Percentiles rank a stretch among this genome's conserved stretches.
Evolutionary conservation across 2,113 vertebrate genomes (phyloP).

Genomic region (Macrotus californicus): DNA sequence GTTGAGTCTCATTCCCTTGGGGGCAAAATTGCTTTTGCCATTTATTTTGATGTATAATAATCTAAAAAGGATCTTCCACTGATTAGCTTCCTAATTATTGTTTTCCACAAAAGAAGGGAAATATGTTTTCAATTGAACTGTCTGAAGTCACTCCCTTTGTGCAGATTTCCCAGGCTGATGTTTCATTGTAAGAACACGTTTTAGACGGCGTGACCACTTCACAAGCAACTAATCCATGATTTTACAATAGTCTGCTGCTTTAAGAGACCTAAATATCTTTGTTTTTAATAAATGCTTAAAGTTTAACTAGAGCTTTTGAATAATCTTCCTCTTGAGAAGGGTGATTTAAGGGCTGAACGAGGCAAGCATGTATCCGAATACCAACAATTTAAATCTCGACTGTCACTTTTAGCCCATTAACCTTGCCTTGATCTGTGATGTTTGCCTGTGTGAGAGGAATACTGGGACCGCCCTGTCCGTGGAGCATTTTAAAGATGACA

Average conservation of each 20-base stretch:
- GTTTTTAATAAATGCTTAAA: constrained; percentile 67
- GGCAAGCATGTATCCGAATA: not conserved
- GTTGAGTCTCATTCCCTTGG: constrained; percentile 40
- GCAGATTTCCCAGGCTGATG: not conserved
- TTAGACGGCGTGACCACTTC: not conserved
- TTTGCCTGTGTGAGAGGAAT: not conserved
- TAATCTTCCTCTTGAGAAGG: constrained; percentile 10
- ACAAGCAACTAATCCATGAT: constrained; percentile 20
- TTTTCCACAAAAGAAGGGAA: constrained; percentile 1
- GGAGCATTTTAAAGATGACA: constrained; percentile 21
- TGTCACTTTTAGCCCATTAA: constrained; percentile 28
- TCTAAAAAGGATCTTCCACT: not conserved
- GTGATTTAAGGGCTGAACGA: constrained; percentile 1
- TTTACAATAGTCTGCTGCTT: constrained; percentile 42
- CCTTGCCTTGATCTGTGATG: not conserved
- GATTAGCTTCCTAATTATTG: not conserved
- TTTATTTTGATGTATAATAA: constrained; percentile 34
- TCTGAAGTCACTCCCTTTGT: not conserved
- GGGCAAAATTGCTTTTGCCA: not conserved
- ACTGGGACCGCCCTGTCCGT: not conserved
- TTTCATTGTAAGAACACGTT: constrained; percentile 16
- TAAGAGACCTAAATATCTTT: constrained; percentile 39
- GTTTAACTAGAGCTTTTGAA: constrained; percentile 22
- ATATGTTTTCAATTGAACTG: not conserved
- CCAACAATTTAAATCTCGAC: not conserved